Conservation (phyloP, 2,888 invertebrate genomes). For the Camponotus fellah region DNA sequence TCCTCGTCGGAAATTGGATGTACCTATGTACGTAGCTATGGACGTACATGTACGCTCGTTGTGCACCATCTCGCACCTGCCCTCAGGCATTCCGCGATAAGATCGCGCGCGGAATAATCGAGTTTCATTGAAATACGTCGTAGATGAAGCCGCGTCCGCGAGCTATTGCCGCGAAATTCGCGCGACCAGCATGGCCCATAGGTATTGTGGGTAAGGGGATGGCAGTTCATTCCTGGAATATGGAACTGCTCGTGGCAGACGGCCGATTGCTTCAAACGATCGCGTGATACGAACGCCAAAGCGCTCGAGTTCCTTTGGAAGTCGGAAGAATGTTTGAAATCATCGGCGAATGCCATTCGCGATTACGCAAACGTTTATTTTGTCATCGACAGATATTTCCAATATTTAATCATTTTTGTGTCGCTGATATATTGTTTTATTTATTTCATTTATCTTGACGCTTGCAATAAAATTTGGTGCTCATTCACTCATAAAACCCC, state of each 20-base stretch:
- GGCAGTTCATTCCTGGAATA: constrained; percentile 24
- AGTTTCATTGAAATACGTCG: constrained; percentile 78
- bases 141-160: constrained; percentile 68
- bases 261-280: constrained; percentile 42
- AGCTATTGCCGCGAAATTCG: constrained; percentile 71
- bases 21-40: constrained; percentile 69
- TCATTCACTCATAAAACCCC: background rate
- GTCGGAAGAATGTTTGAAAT: constrained; percentile 18
- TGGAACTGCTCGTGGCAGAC: constrained; percentile 36
- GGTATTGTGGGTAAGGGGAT: background rate
- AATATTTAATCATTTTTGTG: background rate
- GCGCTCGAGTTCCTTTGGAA: constrained; percentile 29
- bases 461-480: background rate
- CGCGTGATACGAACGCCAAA: constrained; percentile 37
- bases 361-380: background rate
- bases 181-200: constrained; percentile 47
- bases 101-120: constrained; percentile 78
- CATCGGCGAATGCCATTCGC: constrained; percentile 11
- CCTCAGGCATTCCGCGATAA: constrained; percentile 66
- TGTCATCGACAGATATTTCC: background rate
- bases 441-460: background rate
- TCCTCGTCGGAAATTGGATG: constrained; percentile 83
- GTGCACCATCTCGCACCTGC: constrained; percentile 75
- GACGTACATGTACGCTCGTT: constrained; percentile 52
- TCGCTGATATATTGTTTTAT: background rate